These are phyloP conservation scores for Nephrotoma flavescens DNA, from an alignment of 2,888 invertebrate genomes.

Conservation along the genomic window DNA sequence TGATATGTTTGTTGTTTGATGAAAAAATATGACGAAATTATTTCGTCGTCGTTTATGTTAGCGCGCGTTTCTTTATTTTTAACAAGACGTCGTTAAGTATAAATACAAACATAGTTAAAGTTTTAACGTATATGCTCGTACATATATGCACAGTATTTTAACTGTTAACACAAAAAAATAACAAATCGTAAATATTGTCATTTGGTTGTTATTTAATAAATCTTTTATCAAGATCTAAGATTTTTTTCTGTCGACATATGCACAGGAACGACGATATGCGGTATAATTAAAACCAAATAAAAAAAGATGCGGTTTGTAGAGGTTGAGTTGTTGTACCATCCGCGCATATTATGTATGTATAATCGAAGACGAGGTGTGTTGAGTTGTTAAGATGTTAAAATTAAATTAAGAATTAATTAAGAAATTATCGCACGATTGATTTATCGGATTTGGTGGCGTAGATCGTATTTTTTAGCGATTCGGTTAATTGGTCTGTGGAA, in stretches of 20 bases:
- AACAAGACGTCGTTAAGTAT: background rate
- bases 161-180: background rate
- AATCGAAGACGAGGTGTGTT: background rate
- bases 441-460: background rate
- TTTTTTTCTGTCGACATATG: background rate
- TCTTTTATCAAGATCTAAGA: background rate
- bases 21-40: background rate
- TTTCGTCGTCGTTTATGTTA: background rate
- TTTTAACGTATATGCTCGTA: background rate
- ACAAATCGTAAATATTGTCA: background rate
- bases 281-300: background rate
- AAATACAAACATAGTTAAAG: background rate
- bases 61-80: background rate
- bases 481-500: background rate
- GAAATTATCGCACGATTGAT: background rate
- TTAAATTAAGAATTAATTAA: background rate
- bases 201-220: background rate
- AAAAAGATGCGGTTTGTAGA: background rate
- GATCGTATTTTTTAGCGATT: background rate
- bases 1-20: background rate
- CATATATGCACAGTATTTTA: background rate
- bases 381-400: background rate
- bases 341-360: background rate
- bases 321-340: background rate
- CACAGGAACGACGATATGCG: background rate